A percentile compares a stretch with the other conserved stretches of the same genome.
These are phyloP conservation scores for Ormyrus labotus DNA, from an alignment of 2,888 invertebrate species.

Conservation along the genomic window DNA sequence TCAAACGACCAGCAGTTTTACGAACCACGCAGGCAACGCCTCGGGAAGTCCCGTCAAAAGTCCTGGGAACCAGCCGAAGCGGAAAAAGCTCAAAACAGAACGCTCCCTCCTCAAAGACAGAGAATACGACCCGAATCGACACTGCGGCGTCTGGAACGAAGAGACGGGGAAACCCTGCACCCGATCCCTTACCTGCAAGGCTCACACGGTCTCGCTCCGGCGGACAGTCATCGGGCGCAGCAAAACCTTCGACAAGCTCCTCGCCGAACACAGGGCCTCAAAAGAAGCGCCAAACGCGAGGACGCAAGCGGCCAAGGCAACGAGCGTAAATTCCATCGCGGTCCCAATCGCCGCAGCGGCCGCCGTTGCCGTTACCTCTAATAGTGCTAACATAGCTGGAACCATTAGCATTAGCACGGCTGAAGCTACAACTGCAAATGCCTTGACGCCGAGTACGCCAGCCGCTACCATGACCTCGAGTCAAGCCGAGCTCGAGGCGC, in stretches of 20 bases:
- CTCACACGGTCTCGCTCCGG: slow-evolving; percentile 83
- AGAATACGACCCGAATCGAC: slow-evolving; percentile 89
- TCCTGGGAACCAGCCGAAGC: slow-evolving; percentile 68
- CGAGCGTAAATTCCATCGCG: slow-evolving; percentile 52
- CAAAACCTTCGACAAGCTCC: slow-evolving; percentile 85
- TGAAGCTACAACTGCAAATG: background rate
- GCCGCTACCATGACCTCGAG: slow-evolving; percentile 75
- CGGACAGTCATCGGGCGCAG: slow-evolving; percentile 84
- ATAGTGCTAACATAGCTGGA: background rate
- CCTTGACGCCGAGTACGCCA: slow-evolving; percentile 3
- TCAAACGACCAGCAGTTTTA: slow-evolving; percentile 59
- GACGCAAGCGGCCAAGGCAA: slow-evolving; percentile 36
- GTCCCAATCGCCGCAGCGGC: slow-evolving; percentile 59
- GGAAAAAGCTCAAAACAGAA: slow-evolving; percentile 72
- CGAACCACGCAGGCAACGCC: slow-evolving; percentile 44
- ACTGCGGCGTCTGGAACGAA: slow-evolving; percentile 86
- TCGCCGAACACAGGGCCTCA: slow-evolving; percentile 84
- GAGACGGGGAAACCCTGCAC: slow-evolving; percentile 86
- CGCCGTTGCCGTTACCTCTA: background rate
- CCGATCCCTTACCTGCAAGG: slow-evolving; percentile 85
- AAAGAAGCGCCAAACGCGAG: slow-evolving; percentile 75
- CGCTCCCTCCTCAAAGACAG: slow-evolving; percentile 77
- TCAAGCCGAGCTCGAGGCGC: slow-evolving; percentile 80
- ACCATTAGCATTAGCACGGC: slow-evolving; percentile 20
- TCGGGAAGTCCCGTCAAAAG: slow-evolving; percentile 67